These are phyloP conservation scores for Loripinus fragilis DNA, from an alignment of 2,888 invertebrate genomes.

Conservation along the genomic window DNA sequence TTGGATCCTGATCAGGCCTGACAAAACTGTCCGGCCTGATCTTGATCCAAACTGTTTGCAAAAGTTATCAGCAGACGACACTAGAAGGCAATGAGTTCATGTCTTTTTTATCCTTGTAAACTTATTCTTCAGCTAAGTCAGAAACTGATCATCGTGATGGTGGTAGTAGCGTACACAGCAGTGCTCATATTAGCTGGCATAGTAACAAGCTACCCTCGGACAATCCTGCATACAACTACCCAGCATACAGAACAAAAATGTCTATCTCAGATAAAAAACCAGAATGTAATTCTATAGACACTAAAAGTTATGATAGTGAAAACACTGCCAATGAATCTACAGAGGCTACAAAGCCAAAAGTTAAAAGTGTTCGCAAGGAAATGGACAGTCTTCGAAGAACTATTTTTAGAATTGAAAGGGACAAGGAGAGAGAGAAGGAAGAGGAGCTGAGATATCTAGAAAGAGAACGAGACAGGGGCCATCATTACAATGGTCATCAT, in stretches of 20 bases:
- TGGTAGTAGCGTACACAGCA: constrained; percentile 20
- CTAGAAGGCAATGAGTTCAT: no score
- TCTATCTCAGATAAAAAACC: constrained; percentile 47
- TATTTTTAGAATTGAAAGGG: constrained; percentile 32
- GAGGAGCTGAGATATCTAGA: constrained; percentile 41
- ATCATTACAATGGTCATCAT: not conserved
- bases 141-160: constrained; percentile 21
- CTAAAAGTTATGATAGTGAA: constrained; percentile 49
- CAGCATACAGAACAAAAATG: constrained; percentile 27
- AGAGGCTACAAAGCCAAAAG: constrained; percentile 25
- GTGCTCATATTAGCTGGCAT: constrained; percentile 47
- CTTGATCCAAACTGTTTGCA: no score
- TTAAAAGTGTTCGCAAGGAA: constrained; percentile 42
- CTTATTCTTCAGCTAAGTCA: not conserved
- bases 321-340: constrained; percentile 16
- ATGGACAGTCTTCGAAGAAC: constrained; percentile 48
- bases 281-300: constrained; percentile 54
- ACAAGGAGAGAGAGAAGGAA: constrained; percentile 33
- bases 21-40: no score
- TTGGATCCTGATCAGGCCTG: no score
- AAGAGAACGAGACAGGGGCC: constrained; percentile 16
- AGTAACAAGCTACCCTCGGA: constrained; percentile 24
- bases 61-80: no score
- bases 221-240: constrained; percentile 36
- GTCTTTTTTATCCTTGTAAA: no score